A percentile compares a stretch with the other conserved stretches of the same genome.
These are phyloP conservation scores for Drosophila eugracilis DNA, from an alignment of 1,140 invertebrate species.

Conservation along the genomic window DNA sequence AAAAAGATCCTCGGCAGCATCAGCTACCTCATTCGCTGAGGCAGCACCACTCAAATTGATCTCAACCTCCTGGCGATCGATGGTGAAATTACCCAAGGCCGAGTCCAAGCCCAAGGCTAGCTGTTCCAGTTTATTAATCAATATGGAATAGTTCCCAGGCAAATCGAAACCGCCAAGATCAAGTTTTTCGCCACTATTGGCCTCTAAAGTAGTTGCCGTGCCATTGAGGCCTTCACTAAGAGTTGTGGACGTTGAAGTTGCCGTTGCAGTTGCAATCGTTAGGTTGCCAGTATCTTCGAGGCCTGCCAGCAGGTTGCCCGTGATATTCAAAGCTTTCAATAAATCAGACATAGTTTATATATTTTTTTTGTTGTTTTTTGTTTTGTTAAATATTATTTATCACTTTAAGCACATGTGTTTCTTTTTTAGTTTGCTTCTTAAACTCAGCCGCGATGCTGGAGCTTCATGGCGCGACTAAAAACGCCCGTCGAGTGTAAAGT, in stretches of 20 bases:
- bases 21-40: slow-evolving; percentile 60
- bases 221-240: slow-evolving; percentile 44
- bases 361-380: slow-evolving; percentile 5
- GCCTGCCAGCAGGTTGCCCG: slow-evolving; percentile 65
- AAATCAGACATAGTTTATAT: slow-evolving; percentile 55
- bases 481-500: slow-evolving; percentile 63
- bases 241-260: slow-evolving; percentile 15
- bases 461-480: slow-evolving; percentile 80
- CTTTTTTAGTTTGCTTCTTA: slow-evolving; percentile 28
- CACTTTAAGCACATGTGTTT: slow-evolving; percentile 36
- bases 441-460: slow-evolving; percentile 67
- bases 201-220: slow-evolving; percentile 43
- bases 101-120: slow-evolving; percentile 77
- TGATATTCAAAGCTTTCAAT: slow-evolving; percentile 70
- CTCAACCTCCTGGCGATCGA: slow-evolving; percentile 80
- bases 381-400: no score
- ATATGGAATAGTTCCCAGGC: slow-evolving; percentile 82
- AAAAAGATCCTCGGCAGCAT: slow-evolving; percentile 66
- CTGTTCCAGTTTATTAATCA: slow-evolving; percentile 83
- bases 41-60: slow-evolving; percentile 64
- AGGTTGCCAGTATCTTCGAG: slow-evolving; percentile 55
- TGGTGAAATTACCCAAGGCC: slow-evolving; percentile 72
- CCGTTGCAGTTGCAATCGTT: slow-evolving; percentile 13
- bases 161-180: slow-evolving; percentile 73
- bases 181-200: slow-evolving; percentile 63